Base-by-base conservation (phyloP, 1,140 invertebrate genomes). In the Cardiocondyla obscurior region DNA sequence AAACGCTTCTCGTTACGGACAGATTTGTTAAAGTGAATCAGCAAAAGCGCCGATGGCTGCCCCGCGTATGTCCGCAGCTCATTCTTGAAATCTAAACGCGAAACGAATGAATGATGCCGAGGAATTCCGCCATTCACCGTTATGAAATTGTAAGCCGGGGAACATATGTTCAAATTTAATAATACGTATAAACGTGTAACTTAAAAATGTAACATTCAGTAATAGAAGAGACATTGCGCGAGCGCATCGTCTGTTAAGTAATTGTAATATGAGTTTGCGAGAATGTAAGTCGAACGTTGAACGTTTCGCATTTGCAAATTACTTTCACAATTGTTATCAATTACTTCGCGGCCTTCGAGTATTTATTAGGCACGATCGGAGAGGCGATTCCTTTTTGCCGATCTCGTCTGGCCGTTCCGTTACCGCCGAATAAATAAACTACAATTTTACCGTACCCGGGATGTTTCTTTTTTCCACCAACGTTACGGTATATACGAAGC, bases 401-500 rank as follows among this genome's bases (percentile, higher is more conserved):
- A 4, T n/a, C 39, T 22, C 4, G 44, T 36, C 12, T 2, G 22
- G 3, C 2, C 14, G n/a, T 76, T 46, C 28, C n/a, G 19, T 19
- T 12, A 36, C n/a, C 44, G 73, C 16, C 19, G 30, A 14, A 39
- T 39, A 55, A 69, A 67, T 53, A 67, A 42, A 67, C 69, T 67
- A 53, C 30, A 39, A 22, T 53, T 51, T 53, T 28, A 67, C 22
- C 33, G 44, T 65, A 28, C 3, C 8, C 14, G 19, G 3, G 6
- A 60, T 60, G n/a, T 30, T 28, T 69, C 69, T 69, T 16, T 69
- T 79, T 69, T 16, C 42, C 16, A 22, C n/a, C 0, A 28, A 16
- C 22, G 14, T 86, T 83, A 53, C 79, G 79, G 77, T 85, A 86
- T 19, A 85, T 6, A 25, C 7, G 46, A 30, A 44, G 7, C 22